A percentile compares a stretch with the other conserved stretches of the same genome.
These are phyloP conservation scores for Cancer borealis DNA, from an alignment of 2,888 invertebrate species.

Conservation along the genomic window DNA sequence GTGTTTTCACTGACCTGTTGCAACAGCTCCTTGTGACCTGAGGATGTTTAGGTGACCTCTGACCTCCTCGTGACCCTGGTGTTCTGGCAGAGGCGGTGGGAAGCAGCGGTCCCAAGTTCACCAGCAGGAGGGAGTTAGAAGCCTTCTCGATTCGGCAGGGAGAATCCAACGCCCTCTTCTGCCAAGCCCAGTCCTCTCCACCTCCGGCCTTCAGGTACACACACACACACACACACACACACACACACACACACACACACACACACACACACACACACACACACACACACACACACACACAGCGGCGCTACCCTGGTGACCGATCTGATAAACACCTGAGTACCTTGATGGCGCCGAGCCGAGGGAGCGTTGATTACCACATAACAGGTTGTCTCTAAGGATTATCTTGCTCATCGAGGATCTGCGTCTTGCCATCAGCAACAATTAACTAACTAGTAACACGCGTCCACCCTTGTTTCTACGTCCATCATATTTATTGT, in stretches of 20 bases:
- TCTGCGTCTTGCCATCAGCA: not conserved
- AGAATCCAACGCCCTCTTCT: conserved; percentile 65
- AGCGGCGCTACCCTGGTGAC: not conserved
- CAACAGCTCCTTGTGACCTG: not conserved
- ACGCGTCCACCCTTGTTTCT: not conserved
- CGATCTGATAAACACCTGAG: not conserved
- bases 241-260: conserved; percentile 47
- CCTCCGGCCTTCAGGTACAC: conserved; percentile 66
- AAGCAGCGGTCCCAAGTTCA: conserved; percentile 66
- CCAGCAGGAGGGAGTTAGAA: conserved; percentile 56
- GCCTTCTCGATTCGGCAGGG: conserved; percentile 57
- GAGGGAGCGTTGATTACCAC: not conserved
- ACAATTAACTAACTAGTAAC: not conserved
- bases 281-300: no score
- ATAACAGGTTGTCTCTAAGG: not conserved
- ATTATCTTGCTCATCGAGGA: not conserved
- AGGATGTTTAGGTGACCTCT: conserved; percentile 67
- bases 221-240: conserved; percentile 38
- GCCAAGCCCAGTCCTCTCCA: conserved; percentile 74
- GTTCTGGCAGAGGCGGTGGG: conserved; percentile 61
- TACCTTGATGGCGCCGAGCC: not conserved
- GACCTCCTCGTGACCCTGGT: conserved; percentile 67
- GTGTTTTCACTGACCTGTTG: not conserved
- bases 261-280: conserved; percentile 44
- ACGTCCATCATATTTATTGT: no score